These are phyloP conservation scores for Eristalinus aeneus DNA, from an alignment of 2,888 invertebrate genomes.

Conservation along the genomic window DNA sequence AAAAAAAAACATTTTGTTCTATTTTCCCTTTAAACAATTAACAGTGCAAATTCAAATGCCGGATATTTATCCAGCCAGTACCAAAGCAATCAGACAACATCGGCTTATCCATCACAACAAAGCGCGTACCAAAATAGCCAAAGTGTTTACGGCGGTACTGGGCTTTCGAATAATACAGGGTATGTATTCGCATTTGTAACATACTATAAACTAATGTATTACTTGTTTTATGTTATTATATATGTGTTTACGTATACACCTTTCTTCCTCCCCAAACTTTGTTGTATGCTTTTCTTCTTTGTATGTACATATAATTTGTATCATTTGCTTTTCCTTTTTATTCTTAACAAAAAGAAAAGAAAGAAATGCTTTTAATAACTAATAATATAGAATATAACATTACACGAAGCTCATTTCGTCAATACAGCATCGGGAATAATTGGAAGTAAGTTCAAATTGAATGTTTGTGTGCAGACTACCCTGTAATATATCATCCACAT, in stretches of 20 bases:
- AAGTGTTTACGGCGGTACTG: constrained; percentile 80
- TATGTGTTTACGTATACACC: not conserved
- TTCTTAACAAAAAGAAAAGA: not conserved
- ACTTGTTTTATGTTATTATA: constrained; percentile 17
- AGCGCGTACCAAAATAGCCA: constrained; percentile 81
- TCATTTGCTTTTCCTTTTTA: constrained; percentile 7
- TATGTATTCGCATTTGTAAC: constrained; percentile 74
- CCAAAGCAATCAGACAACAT: constrained; percentile 76
- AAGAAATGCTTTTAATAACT: not conserved
- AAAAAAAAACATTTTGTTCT: constrained; percentile 37
- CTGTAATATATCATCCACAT: not conserved
- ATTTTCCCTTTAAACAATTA: constrained; percentile 47
- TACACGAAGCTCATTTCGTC: not conserved
- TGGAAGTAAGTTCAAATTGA: constrained; percentile 22
- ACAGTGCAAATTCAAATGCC: constrained; percentile 80
- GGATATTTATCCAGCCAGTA: constrained; percentile 79
- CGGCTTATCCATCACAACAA: constrained; percentile 80
- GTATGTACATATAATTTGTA: constrained; percentile 16
- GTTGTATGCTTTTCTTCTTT: not conserved
- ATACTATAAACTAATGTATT: constrained; percentile 21
- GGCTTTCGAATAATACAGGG: constrained; percentile 80
- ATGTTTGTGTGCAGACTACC: not conserved
- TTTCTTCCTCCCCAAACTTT: not conserved
- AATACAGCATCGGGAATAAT: not conserved
- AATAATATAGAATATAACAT: not conserved